These are phyloP conservation scores for Pogonus chalceus DNA, from an alignment of 1,140 invertebrate species.

Conservation along the genomic window DNA sequence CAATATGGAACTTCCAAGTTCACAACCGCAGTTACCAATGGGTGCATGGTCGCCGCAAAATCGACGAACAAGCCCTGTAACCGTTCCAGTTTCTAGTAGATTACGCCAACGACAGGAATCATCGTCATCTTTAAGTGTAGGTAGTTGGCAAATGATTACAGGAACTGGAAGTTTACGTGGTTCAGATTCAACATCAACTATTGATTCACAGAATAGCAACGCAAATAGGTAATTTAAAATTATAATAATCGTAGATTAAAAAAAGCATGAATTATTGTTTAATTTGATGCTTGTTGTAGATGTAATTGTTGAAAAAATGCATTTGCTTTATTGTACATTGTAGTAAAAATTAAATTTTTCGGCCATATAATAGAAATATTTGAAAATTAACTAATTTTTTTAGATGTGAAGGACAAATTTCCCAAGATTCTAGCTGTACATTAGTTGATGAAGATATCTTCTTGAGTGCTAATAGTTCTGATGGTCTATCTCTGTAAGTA, in stretches of 20 bases:
- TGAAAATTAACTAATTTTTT: background rate
- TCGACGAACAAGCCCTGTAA: slow-evolving; percentile 26
- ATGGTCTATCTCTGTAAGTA: slow-evolving; percentile 24
- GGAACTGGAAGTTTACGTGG: slow-evolving; percentile 54
- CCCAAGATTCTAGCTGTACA: slow-evolving; percentile 14
- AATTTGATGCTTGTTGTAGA: background rate
- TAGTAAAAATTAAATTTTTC: no score
- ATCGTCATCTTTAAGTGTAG: slow-evolving; percentile 40
- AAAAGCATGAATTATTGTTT: no score
- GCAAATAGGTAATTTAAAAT: slow-evolving; percentile 10
- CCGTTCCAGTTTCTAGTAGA: slow-evolving; percentile 33
- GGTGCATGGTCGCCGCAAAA: slow-evolving; percentile 12
- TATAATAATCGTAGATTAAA: no score
- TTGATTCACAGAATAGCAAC: slow-evolving; percentile 5
- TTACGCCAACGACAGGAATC: slow-evolving; percentile 49
- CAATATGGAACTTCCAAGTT: slow-evolving; percentile 17
- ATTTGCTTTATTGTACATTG: no score
- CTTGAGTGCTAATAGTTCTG: slow-evolving; percentile 10
- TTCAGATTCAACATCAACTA: slow-evolving; percentile 27
- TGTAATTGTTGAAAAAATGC: no score
- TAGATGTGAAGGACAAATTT: slow-evolving; percentile 8
- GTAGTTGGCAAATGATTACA: slow-evolving; percentile 59
- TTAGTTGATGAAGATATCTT: slow-evolving; percentile 12
- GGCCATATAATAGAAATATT: no score
- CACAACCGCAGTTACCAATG: background rate